Conservation (phyloP, 2,888 invertebrate genomes). For the Syritta pipiens region DNA sequence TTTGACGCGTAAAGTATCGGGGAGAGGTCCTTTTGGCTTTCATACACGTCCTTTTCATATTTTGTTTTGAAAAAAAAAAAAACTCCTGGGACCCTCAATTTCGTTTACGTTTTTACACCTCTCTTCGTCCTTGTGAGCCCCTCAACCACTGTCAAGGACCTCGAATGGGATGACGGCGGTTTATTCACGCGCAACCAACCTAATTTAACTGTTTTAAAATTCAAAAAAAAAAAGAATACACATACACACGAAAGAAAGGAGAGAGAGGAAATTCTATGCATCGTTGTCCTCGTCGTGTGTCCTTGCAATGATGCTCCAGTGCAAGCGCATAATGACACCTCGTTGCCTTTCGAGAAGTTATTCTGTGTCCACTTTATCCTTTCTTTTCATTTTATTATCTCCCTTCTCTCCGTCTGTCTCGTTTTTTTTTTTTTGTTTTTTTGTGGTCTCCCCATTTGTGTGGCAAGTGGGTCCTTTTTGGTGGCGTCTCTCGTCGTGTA, state of each 20-base stretch:
- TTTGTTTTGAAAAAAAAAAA: too few species aligned
- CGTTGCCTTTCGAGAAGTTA: conserved; percentile 3
- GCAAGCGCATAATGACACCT: conserved; percentile 30
- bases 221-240: conserved; percentile 9
- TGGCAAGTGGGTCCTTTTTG: too few species aligned
- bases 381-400: too few species aligned
- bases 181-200: conserved; percentile 11
- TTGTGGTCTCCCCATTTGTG: too few species aligned
- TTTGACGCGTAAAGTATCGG: conserved; percentile 5
- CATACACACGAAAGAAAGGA: background rate
- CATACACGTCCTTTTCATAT: too few species aligned
- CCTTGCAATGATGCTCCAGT: conserved; percentile 5
- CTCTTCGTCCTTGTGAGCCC: too few species aligned
- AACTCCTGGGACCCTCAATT: too few species aligned
- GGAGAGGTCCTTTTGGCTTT: conserved; percentile 6
- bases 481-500: too few species aligned
- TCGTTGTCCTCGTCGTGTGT: background rate
- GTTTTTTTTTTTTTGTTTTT: background rate
- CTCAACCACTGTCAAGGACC: too few species aligned
- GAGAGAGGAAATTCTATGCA: background rate
- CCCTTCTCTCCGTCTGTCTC: background rate
- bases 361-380: too few species aligned
- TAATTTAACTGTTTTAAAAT: conserved; percentile 36
- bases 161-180: too few species aligned
- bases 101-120: too few species aligned